Evolutionary conservation across 1,140 invertebrate species (phyloP).

Genomic region (Leucophenga varia): DNA sequence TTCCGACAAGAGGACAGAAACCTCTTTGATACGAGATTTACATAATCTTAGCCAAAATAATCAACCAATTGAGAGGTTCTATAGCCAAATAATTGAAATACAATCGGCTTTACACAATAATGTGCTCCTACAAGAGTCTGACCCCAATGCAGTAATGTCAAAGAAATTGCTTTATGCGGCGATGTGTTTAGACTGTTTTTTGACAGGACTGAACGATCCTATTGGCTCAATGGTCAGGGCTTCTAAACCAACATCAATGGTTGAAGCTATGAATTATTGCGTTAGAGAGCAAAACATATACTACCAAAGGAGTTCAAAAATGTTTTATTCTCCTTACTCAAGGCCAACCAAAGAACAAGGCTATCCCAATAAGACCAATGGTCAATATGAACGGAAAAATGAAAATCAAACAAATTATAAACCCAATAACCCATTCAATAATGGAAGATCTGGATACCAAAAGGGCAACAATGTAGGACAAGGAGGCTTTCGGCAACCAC

Average conservation of each 20-base stretch:
- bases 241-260: background rate
- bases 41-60: background rate
- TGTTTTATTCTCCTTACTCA: background rate
- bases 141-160: background rate
- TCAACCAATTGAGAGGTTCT: conserved; percentile 9
- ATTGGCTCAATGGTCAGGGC: conserved; percentile 6
- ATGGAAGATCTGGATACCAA: background rate
- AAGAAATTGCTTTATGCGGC: conserved; percentile 8
- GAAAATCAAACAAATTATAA: background rate
- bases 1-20: conserved; percentile 6
- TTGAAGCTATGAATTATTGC: background rate
- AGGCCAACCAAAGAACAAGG: background rate
- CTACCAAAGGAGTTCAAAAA: background rate
- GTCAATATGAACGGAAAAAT: background rate
- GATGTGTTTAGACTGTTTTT: conserved; percentile 3
- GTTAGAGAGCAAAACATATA: conserved; percentile 4
- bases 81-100: conserved; percentile 10
- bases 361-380: background rate
- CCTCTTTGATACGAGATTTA: conserved; percentile 1
- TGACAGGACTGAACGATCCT: conserved; percentile 8
- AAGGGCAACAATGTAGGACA: background rate
- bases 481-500: background rate
- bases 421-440: background rate
- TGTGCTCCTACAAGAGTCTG: conserved; percentile 1
- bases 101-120: conserved; percentile 7